Percentiles rank a stretch among this genome's conserved stretches.
These are phyloP conservation scores for Buceros bicornis DNA, from an alignment of 2,797 vertebrate genomes.

Conservation along the genomic window DNA sequence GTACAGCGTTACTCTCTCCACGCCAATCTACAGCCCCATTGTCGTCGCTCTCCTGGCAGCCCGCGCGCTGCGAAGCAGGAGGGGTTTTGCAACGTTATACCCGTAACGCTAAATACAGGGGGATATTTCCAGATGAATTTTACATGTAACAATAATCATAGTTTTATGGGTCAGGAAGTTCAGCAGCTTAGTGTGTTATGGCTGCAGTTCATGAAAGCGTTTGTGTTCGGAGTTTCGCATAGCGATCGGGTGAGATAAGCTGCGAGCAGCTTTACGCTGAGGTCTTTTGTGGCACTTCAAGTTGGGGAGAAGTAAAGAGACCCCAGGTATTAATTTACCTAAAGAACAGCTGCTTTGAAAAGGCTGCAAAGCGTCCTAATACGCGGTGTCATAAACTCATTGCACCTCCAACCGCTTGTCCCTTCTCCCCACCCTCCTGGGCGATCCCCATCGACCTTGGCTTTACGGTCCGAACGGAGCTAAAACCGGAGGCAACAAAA, in stretches of 20 bases:
- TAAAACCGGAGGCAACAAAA: neutral
- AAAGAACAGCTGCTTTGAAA: slow-evolving; percentile 78
- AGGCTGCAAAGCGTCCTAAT: slow-evolving; percentile 55
- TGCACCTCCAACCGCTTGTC: neutral
- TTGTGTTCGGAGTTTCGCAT: slow-evolving; percentile 75
- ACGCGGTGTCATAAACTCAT: slow-evolving; percentile 44
- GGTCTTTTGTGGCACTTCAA: slow-evolving; percentile 73
- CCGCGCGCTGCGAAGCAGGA: neutral
- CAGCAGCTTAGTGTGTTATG: slow-evolving; percentile 78
- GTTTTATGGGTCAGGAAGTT: slow-evolving; percentile 80
- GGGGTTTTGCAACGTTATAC: slow-evolving; percentile 43
- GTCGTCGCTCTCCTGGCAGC: neutral
- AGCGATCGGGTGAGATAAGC: slow-evolving; percentile 80
- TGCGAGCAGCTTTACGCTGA: slow-evolving; percentile 69
- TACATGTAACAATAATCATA: slow-evolving; percentile 68
- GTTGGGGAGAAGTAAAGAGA: slow-evolving; percentile 74
- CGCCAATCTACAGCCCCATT: neutral
- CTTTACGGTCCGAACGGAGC: neutral
- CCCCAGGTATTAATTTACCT: slow-evolving; percentile 81
- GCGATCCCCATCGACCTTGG: slow-evolving; percentile 40
- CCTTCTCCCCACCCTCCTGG: neutral
- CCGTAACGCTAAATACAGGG: neutral
- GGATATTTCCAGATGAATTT: slow-evolving; percentile 62
- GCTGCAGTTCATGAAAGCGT: slow-evolving; percentile 72
- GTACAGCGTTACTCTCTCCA: neutral